Evolutionary conservation across 2,888 invertebrate genomes (phyloP).

Genomic region (Apotomis turbidana): DNA sequence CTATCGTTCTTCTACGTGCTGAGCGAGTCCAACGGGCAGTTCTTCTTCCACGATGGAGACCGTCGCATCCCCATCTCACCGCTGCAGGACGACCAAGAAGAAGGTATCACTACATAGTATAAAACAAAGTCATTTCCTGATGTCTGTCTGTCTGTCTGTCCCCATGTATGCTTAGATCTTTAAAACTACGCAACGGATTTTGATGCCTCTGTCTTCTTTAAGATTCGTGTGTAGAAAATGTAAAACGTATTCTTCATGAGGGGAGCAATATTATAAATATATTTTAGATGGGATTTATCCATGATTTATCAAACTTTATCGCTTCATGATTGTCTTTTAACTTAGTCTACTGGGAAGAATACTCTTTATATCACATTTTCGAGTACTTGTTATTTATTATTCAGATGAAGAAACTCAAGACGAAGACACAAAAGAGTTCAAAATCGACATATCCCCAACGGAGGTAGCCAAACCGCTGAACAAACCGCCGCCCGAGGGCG

Average conservation of each 20-base stretch:
- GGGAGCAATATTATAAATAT: too few species aligned
- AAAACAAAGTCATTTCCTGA: too few species aligned
- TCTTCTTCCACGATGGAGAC: constrained; percentile 77
- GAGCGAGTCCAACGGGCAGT: constrained; percentile 76
- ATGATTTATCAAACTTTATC: too few species aligned
- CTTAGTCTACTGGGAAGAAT: too few species aligned
- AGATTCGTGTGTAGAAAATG: too few species aligned
- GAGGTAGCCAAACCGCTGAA: constrained; percentile 19
- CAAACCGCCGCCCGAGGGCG: constrained; percentile 25
- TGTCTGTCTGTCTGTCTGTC: too few species aligned
- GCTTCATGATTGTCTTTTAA: too few species aligned
- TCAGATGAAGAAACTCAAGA: constrained; percentile 47
- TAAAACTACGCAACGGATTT: too few species aligned
- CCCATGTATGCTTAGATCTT: too few species aligned
- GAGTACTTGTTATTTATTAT: neutral
- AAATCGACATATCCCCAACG: constrained; percentile 44
- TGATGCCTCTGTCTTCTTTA: too few species aligned
- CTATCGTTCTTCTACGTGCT: constrained; percentile 73
- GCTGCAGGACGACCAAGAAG: constrained; percentile 42
- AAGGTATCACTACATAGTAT: constrained; percentile 9
- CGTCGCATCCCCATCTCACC: constrained; percentile 69
- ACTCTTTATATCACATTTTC: neutral
- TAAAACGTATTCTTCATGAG: too few species aligned
- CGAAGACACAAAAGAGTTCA: constrained; percentile 45
- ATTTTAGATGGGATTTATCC: too few species aligned